Conservation (phyloP, 2,888 invertebrate genomes). For the Stenchaetothrips biformis region DNA sequence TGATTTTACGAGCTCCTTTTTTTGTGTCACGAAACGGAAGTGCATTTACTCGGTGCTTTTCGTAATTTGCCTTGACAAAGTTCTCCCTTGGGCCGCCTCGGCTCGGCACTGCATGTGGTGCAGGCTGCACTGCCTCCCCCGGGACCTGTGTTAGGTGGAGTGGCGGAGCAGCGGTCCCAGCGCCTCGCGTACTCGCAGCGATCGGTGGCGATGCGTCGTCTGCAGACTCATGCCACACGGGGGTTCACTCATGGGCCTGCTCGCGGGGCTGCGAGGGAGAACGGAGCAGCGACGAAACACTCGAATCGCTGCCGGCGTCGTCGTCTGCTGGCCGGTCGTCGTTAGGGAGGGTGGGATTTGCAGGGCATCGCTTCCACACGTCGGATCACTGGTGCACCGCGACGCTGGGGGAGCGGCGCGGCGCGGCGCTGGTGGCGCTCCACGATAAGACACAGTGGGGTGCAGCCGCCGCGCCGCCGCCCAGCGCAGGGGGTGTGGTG, state of each 20-base stretch:
- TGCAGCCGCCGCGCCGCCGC: neutral
- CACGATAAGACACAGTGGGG: conserved; percentile 1
- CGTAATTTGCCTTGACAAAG: no score
- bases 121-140: neutral
- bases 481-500: neutral
- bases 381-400: conserved; percentile 18
- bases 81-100: no score
- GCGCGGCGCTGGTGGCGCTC: neutral
- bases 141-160: neutral
- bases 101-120: no score
- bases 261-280: neutral
- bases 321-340: neutral
- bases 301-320: no score
- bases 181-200: no score
- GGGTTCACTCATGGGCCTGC: neutral
- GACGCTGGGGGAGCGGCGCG: neutral
- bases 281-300: neutral
- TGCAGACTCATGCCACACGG: neutral
- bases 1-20: no score
- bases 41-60: no score
- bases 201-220: no score
- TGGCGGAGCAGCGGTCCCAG: neutral
- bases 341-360: conserved; percentile 4
- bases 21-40: no score
- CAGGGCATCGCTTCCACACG: conserved; percentile 17